A percentile compares a stretch with the other conserved stretches of the same genome.
phyloP scores from a whole-genome alignment of 30 jellyfish, hydroid and myxozoan genomes.

The Hydractinia symbiolongicarpus region DNA sequence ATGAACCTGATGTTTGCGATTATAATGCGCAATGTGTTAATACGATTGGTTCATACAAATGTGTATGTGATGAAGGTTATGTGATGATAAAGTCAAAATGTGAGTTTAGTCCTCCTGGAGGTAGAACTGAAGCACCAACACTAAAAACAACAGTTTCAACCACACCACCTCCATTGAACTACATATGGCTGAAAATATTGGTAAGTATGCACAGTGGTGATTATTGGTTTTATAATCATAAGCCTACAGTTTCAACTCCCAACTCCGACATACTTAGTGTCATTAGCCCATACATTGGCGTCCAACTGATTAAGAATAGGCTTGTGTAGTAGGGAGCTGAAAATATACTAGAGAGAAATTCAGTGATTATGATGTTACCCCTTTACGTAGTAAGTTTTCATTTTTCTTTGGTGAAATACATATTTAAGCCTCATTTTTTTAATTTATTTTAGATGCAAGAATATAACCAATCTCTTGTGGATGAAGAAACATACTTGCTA shows the following conservation, averaged over 20 bases:
- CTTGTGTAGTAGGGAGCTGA: background rate
- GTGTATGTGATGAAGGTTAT: slow-evolving; percentile 85
- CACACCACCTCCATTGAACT: slow-evolving; percentile 30
- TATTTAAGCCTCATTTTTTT: no score
- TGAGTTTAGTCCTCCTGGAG: slow-evolving; percentile 29
- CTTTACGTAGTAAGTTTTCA: background rate
- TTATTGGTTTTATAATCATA: background rate
- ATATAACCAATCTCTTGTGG: slow-evolving; percentile 18
- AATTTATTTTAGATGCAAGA: slow-evolving; percentile 6
- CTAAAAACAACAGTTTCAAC: slow-evolving; percentile 1
- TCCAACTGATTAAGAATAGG: no score
- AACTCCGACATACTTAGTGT: background rate
- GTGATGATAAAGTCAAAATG: slow-evolving; percentile 15
- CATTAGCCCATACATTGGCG: no score
- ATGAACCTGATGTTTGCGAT: slow-evolving; percentile 84
- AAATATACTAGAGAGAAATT: background rate
- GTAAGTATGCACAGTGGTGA: background rate
- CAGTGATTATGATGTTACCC: background rate
- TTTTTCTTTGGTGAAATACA: no score
- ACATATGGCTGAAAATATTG: slow-evolving; percentile 18
- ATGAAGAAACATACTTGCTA: slow-evolving; percentile 19
- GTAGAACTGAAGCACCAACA: background rate
- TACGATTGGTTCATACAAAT: slow-evolving; percentile 79
- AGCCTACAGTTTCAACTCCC: background rate
- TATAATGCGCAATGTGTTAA: slow-evolving; percentile 85